Evolutionary conservation across 1,140 invertebrate species (phyloP).

Genomic region (Medauroidea extradentata): DNA sequence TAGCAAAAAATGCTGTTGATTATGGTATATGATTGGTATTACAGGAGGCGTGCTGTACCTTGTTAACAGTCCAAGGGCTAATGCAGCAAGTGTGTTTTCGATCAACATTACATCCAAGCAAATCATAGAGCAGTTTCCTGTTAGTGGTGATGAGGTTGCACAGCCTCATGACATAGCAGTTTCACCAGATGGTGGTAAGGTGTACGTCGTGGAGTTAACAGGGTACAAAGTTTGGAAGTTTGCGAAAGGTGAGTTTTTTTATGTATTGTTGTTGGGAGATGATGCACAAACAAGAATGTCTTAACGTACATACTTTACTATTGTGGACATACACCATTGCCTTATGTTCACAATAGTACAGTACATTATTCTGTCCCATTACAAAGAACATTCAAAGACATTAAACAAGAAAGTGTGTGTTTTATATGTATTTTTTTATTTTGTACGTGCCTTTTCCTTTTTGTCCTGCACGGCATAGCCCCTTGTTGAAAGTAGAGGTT

Average conservation of each 20-base stretch:
- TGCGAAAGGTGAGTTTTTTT: slow-evolving; percentile 30
- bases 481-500: too few species aligned
- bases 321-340: too few species aligned
- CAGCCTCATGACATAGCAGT: slow-evolving; percentile 74
- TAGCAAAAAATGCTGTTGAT: background rate
- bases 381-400: too few species aligned
- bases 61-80: slow-evolving; percentile 43
- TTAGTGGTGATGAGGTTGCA: slow-evolving; percentile 51
- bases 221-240: slow-evolving; percentile 62
- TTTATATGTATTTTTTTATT: too few species aligned
- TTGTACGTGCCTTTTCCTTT: too few species aligned
- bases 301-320: too few species aligned
- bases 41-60: slow-evolving; percentile 46
- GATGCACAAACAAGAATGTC: too few species aligned
- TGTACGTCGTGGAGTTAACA: slow-evolving; percentile 72
- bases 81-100: slow-evolving; percentile 59
- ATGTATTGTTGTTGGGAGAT: too few species aligned
- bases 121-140: slow-evolving; percentile 56
- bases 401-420: too few species aligned
- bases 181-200: slow-evolving; percentile 56
- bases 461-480: too few species aligned
- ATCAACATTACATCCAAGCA: slow-evolving; percentile 56
- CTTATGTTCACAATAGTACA: too few species aligned
- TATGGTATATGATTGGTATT: slow-evolving; percentile 15
- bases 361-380: too few species aligned